These are phyloP conservation scores for Phallusia fumigata DNA, from an alignment of 23 tunicate species.

Conservation along the genomic window DNA sequence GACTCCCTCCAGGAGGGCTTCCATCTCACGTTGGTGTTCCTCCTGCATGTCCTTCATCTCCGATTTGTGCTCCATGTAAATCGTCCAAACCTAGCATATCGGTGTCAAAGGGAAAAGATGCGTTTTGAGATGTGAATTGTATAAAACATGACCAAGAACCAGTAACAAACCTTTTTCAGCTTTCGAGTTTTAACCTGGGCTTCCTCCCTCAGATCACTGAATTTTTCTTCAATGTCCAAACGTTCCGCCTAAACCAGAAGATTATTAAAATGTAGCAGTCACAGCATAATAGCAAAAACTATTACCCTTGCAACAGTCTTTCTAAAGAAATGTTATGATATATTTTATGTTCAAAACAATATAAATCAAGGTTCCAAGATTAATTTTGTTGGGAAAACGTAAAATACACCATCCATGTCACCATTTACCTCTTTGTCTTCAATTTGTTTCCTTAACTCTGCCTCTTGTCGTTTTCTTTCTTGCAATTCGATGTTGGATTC, in stretches of 20 bases:
- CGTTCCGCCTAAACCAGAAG: slow-evolving; percentile 61
- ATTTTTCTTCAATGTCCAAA: slow-evolving; percentile 91
- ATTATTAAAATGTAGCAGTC: no score
- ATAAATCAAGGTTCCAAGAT: no score
- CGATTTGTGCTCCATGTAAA: slow-evolving; percentile 62
- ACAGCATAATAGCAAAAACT: no score
- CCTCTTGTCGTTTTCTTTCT: slow-evolving; percentile 69
- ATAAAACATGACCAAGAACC: not conserved
- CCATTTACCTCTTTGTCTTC: slow-evolving; percentile 85
- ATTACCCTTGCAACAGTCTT: no score
- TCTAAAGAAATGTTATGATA: not conserved
- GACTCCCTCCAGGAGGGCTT: slow-evolving; percentile 73
- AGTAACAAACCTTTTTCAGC: slow-evolving; percentile 56
- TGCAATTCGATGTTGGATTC: slow-evolving; percentile 86
- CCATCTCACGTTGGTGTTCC: slow-evolving; percentile 88
- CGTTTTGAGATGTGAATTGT: not conserved
- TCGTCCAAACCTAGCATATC: slow-evolving; percentile 56
- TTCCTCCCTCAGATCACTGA: slow-evolving; percentile 81
- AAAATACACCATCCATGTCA: no score
- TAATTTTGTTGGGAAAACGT: no score
- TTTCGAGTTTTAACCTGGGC: slow-evolving; percentile 87
- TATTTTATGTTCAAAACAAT: no score
- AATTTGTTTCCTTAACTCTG: slow-evolving; percentile 74
- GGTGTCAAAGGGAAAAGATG: no score
- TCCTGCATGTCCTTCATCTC: slow-evolving; percentile 78